Evolutionary conservation across 1,140 invertebrate genomes (phyloP).

Genomic region (Drosophila novamexicana): DNA sequence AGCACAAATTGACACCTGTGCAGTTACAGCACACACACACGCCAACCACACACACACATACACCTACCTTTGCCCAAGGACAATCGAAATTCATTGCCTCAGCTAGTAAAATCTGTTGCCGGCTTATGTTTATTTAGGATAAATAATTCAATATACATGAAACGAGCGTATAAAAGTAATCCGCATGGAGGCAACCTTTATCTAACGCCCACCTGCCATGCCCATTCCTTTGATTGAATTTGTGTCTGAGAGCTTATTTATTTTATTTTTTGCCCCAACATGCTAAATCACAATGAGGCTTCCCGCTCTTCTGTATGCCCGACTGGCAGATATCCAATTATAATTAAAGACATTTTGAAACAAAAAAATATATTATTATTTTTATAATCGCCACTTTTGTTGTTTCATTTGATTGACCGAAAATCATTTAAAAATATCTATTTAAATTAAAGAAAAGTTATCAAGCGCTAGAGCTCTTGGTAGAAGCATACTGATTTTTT

Average conservation of each 20-base stretch:
- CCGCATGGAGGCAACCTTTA: conserved; percentile 29
- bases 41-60: conserved; percentile 2
- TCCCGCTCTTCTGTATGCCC: neutral
- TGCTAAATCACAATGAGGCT: conserved; percentile 50
- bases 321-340: neutral
- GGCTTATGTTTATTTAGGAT: conserved; percentile 80
- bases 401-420: too few species aligned
- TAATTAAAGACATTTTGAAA: neutral
- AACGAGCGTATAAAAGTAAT: conserved; percentile 45
- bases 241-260: conserved; percentile 51
- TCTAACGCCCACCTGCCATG: conserved; percentile 49
- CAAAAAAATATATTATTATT: too few species aligned
- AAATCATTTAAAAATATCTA: too few species aligned
- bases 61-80: conserved; percentile 18
- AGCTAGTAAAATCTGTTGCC: conserved; percentile 64
- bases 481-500: too few species aligned
- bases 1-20: conserved; percentile 44
- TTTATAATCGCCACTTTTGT: too few species aligned
- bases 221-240: conserved; percentile 74
- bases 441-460: too few species aligned
- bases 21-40: conserved; percentile 12
- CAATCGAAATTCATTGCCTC: conserved; percentile 68
- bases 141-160: conserved; percentile 77
- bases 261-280: conserved; percentile 49
- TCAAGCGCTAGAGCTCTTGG: too few species aligned